phyloP scores from a whole-genome alignment of 1,140 invertebrate genomes.

The Anoplophora glabripennis region DNA sequence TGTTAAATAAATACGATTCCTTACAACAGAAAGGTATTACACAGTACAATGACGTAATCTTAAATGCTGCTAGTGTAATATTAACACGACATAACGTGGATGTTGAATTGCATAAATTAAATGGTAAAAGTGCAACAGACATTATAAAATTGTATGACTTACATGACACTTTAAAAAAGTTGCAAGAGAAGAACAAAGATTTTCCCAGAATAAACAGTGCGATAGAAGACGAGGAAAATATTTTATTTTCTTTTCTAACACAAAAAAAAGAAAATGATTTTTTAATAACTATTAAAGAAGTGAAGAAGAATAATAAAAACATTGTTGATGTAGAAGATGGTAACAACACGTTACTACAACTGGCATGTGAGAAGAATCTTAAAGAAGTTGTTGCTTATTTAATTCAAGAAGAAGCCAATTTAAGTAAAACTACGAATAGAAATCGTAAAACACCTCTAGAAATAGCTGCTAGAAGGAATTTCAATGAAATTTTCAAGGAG shows the following conservation, averaged over 20 bases:
- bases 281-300: background rate
- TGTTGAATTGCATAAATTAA: background rate
- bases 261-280: conserved; percentile 1
- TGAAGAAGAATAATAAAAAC: background rate
- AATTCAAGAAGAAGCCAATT: conserved; percentile 6
- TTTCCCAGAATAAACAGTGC: too few relatives aligned
- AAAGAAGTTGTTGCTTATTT: conserved; percentile 1
- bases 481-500: conserved; percentile 8
- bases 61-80: too few relatives aligned
- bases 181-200: too few relatives aligned
- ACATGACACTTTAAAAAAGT: too few relatives aligned
- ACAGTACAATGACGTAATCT: conserved; percentile 1
- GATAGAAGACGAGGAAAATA: background rate
- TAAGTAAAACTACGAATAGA: conserved; percentile 8
- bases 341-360: conserved; percentile 10
- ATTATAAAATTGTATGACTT: background rate
- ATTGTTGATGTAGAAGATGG: conserved; percentile 5
- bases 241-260: conserved; percentile 2
- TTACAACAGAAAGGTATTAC: background rate
- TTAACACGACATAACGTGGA: conserved; percentile 3
- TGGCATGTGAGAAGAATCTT: conserved; percentile 13
- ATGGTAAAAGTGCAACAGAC: background rate
- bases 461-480: conserved; percentile 11
- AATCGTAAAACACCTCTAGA: conserved; percentile 13
- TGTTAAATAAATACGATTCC: conserved; percentile 11